Evolutionary conservation across 2,888 invertebrate species (phyloP), one percentile per base, ranked within the genome.

Genomic region (Hoplodrina ambigua): DNA sequence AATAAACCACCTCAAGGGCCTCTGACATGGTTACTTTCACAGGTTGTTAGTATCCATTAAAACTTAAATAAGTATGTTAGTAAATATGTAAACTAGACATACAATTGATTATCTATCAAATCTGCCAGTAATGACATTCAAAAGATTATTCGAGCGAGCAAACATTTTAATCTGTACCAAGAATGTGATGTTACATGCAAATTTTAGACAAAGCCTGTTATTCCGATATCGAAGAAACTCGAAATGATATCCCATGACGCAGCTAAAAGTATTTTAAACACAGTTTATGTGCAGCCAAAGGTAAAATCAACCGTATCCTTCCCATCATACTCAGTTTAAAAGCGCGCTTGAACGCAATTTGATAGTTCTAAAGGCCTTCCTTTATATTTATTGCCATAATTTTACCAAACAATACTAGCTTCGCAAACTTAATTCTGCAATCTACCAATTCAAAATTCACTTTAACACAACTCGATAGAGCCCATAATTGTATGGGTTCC

Each of bases 301-400:
- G 59, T 66, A 59, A 74, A 72, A 61, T 65, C 50, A 78, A 72
- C 69, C 52, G 37, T 59, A 69, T 64, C 33, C 55, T 60, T 53
- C 49, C 50, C 67, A 20, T 72, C 75, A 79, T 71, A 63, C 41
- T 65, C 56, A 72, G 64, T 75, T 76, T 54, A 75, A 81, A 75
- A 76, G 65, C 64, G 37, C 67, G 65, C 70, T 75, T 71, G 67
- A 84, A 75, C 59, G 30, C 68, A 62, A 63, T 81, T 84, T 83
- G 92, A 92, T 91, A 91, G 90, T 91, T 90, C 87, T 86, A 91
- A 93, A 91, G 88, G 60, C 90, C 88, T 90, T 88, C 87, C 89
- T 89, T 88, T 91, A 92, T 90, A 93, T 93, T 94, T 93, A 94
- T 93, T 93, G 89, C 92, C 91, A 89, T 93, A 92, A 93, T 92